A percentile compares a stretch with the other conserved stretches of the same genome.
Conservation (phyloP, 2,888 invertebrate genomes). For the Tupiocoris notatus region DNA sequence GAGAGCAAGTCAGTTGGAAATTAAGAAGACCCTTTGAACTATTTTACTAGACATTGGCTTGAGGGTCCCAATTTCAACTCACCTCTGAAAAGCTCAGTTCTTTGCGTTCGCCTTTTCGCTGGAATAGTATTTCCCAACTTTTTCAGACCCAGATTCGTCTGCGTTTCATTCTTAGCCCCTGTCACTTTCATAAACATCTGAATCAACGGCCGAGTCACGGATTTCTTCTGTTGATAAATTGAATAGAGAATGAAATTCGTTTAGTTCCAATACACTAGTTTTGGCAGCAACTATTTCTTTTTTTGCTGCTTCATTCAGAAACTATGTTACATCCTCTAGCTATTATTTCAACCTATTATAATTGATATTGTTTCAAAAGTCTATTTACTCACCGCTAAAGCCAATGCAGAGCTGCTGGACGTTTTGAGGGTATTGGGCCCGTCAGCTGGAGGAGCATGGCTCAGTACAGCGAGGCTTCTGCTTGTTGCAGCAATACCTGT, state of each 20-base stretch:
- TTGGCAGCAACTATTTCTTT: no score
- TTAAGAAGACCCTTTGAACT: no score
- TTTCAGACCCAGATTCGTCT: not conserved
- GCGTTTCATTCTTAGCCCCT: not conserved
- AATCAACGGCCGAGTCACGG: not conserved
- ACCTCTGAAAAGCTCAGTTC: no score
- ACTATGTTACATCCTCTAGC: no score
- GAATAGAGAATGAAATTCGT: no score
- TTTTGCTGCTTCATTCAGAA: no score
- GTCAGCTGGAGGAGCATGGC: not conserved
- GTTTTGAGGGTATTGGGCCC: conserved; percentile 5
- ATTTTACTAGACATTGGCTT: no score
- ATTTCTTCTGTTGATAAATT: not conserved
- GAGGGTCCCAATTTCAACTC: no score
- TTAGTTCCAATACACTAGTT: no score
- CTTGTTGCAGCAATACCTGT: not conserved
- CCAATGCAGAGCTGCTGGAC: not conserved
- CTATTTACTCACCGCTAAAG: conserved; percentile 1
- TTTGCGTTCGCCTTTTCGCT: not conserved
- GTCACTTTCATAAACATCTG: not conserved
- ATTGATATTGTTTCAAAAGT: no score
- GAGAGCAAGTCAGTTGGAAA: no score
- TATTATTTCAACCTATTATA: no score
- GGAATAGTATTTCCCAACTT: not conserved
- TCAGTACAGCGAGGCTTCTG: not conserved